These are phyloP conservation scores for Temnothorax unifasciatus DNA, from an alignment of 2,888 invertebrate genomes.

Conservation along the genomic window DNA sequence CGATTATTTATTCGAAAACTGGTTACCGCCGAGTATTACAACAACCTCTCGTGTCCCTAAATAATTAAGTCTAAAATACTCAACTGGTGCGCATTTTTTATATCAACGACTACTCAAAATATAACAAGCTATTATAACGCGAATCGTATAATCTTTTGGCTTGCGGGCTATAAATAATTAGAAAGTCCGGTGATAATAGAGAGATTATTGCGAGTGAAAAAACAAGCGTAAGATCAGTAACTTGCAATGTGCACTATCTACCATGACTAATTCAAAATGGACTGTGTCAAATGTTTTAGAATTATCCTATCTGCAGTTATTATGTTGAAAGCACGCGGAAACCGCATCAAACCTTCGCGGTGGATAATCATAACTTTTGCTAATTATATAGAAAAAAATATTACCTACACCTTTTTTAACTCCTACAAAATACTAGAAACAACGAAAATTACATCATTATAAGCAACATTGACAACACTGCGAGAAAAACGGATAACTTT, in stretches of 20 bases:
- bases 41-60: background rate
- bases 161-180: conserved; percentile 33
- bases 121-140: background rate
- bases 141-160: background rate
- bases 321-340: background rate
- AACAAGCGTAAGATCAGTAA: background rate
- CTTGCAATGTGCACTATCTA: background rate
- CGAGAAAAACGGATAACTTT: background rate
- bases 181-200: conserved; percentile 21
- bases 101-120: background rate
- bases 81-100: background rate
- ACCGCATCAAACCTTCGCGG: background rate
- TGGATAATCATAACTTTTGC: background rate
- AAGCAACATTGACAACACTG: background rate
- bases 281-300: conserved; percentile 14
- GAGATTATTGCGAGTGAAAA: conserved; percentile 24
- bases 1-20: background rate
- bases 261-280: conserved; percentile 13
- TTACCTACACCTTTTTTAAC: background rate
- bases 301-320: background rate
- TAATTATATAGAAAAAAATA: conserved; percentile 9
- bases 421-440: background rate
- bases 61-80: conserved; percentile 1
- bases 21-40: background rate
- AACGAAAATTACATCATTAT: background rate